These are phyloP conservation scores for Cebus imitator DNA, from an alignment of 2,113 vertebrate species.

Conservation along the genomic window DNA sequence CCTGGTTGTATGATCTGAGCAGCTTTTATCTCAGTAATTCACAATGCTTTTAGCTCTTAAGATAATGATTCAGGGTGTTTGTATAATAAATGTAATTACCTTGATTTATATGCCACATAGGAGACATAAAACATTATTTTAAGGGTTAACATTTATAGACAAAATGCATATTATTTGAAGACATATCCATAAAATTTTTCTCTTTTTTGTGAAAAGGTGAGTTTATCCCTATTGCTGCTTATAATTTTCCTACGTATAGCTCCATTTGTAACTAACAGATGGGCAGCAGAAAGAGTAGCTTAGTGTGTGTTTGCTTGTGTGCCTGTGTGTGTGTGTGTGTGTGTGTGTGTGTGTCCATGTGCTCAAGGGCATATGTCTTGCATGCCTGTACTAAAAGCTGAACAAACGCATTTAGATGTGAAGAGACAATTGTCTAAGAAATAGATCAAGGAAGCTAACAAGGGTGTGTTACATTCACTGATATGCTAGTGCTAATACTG, in stretches of 20 bases:
- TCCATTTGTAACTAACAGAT: neutral
- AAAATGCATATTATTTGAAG: neutral
- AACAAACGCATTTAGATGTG: neutral
- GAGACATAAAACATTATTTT: neutral
- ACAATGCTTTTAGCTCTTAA: neutral
- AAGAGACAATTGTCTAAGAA: neutral
- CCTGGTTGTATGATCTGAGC: neutral
- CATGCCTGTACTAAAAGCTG: neutral
- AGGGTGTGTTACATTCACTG: neutral
- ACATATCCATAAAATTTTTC: neutral
- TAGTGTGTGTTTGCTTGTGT: neutral
- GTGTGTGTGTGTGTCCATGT: neutral
- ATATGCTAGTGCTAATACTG: neutral
- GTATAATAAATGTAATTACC: neutral
- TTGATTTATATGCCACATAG: neutral
- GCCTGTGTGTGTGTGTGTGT: neutral
- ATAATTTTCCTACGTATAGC: neutral
- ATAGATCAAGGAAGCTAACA: neutral
- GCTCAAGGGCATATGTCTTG: neutral
- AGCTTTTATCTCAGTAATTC: neutral
- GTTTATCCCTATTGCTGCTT: neutral
- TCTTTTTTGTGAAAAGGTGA: neutral
- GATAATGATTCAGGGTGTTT: neutral
- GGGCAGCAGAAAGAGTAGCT: neutral
- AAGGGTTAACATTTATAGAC: neutral